Percentiles rank a stretch among this genome's conserved stretches.
Evolutionary conservation across 2,888 invertebrate genomes (phyloP).

Genomic region (Parascotia fuliginaria): DNA sequence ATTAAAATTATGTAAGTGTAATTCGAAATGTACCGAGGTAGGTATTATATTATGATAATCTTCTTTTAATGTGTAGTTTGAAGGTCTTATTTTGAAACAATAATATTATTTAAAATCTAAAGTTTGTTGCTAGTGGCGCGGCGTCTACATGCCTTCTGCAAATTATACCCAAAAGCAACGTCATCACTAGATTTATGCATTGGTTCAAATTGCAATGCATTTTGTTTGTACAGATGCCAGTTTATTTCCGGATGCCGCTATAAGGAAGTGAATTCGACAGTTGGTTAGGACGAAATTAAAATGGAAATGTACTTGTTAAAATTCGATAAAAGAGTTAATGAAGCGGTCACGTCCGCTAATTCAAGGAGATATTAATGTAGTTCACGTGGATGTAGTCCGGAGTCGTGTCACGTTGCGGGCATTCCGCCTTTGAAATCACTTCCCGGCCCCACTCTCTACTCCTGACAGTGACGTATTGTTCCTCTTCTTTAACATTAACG

Average conservation of each 20-base stretch:
- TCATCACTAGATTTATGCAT: too few species aligned
- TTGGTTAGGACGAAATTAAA: slow-evolving; percentile 13
- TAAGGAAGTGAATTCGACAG: not conserved
- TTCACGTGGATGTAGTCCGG: slow-evolving; percentile 64
- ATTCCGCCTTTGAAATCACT: slow-evolving; percentile 82
- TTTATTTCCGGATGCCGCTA: not conserved
- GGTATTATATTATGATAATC: too few species aligned
- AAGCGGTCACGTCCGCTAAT: slow-evolving; percentile 69
- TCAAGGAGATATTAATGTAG: slow-evolving; percentile 76
- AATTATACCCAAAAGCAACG: too few species aligned
- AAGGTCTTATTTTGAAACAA: too few species aligned
- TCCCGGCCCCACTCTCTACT: slow-evolving; percentile 69
- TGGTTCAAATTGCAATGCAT: not conserved
- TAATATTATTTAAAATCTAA: too few species aligned
- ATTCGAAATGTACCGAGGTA: too few species aligned
- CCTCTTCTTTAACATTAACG: slow-evolving; percentile 81
- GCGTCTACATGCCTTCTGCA: too few species aligned
- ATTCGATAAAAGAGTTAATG: slow-evolving; percentile 51
- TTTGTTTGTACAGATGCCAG: not conserved
- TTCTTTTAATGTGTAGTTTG: too few species aligned
- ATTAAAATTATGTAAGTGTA: too few species aligned
- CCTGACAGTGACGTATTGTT: slow-evolving; percentile 82
- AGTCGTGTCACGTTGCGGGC: slow-evolving; percentile 78
- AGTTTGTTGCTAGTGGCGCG: too few species aligned
- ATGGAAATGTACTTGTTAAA: slow-evolving; percentile 39